Evolutionary conservation across 2,113 vertebrate species (phyloP).

Genomic region (Amblyornis subalaris): DNA sequence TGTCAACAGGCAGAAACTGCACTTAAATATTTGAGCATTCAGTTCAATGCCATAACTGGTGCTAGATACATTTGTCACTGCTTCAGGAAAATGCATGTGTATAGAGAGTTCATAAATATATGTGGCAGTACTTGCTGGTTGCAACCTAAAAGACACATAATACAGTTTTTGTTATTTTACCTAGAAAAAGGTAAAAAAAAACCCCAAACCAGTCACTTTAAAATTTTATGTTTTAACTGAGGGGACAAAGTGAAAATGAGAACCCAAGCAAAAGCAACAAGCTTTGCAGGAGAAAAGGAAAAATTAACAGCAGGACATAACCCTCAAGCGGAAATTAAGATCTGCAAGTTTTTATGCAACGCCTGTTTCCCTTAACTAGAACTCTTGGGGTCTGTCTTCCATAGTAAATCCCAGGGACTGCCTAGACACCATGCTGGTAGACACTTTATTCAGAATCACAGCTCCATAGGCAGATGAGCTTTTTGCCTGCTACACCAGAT

Average conservation of each 20-base stretch:
- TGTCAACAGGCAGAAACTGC: neutral
- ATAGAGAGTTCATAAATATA: neutral
- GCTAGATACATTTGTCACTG: neutral
- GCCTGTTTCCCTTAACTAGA: neutral
- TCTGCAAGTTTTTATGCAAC: neutral
- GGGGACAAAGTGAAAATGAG: neutral
- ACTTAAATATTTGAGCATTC: conserved; percentile 13
- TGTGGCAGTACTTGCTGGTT: neutral
- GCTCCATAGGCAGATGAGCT: neutral
- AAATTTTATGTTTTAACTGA: neutral
- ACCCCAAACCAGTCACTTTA: neutral
- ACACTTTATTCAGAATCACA: neutral
- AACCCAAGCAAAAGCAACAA: neutral
- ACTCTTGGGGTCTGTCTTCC: neutral
- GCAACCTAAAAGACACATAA: neutral
- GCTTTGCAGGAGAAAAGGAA: neutral
- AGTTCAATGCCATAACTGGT: neutral
- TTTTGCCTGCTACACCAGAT: neutral
- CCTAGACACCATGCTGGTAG: neutral
- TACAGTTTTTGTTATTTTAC: neutral
- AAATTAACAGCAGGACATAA: neutral
- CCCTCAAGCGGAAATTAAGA: neutral
- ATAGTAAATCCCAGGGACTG: neutral
- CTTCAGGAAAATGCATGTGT: neutral
- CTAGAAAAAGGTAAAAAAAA: neutral